These are phyloP conservation scores for Bos indicus DNA, from an alignment of 2,113 vertebrate species.

Conservation along the genomic window DNA sequence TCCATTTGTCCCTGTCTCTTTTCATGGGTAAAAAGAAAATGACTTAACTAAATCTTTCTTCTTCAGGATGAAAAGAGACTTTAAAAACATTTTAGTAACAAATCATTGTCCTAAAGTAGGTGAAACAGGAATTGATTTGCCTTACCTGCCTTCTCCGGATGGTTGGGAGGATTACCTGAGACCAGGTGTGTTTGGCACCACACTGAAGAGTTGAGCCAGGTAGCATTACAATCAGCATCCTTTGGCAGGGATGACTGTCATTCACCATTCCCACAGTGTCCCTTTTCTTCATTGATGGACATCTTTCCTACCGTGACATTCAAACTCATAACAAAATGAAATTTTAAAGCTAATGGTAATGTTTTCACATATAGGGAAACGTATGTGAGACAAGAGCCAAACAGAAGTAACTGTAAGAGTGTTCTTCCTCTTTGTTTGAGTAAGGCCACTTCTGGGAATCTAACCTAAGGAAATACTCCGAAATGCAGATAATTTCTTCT, in stretches of 20 bases:
- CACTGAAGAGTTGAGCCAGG: rapidly evolving
- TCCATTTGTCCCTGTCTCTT: not conserved
- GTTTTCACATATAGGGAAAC: not conserved
- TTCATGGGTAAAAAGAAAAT: constrained; percentile 31
- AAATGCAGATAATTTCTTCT: not conserved
- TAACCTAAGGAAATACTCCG: not conserved
- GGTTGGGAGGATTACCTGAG: not conserved
- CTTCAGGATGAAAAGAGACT: constrained; percentile 2
- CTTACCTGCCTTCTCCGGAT: not conserved
- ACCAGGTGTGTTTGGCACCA: not conserved
- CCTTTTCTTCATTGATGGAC: not conserved
- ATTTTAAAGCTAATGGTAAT: not conserved
- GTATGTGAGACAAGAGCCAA: not conserved
- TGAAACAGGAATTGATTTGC: not conserved
- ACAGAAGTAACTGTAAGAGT: not conserved
- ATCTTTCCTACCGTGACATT: not conserved
- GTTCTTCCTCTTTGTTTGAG: not conserved
- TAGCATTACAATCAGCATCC: rapidly evolving
- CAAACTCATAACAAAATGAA: not conserved
- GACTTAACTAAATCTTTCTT: constrained; percentile 13
- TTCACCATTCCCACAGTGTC: rapidly evolving
- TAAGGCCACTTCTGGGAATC: not conserved
- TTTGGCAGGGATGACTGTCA: rapidly evolving
- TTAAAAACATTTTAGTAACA: not conserved
- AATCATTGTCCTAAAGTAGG: not conserved